Conservation (phyloP, 2,797 vertebrate species). For the Schizopygopsis malacanthus region DNA sequence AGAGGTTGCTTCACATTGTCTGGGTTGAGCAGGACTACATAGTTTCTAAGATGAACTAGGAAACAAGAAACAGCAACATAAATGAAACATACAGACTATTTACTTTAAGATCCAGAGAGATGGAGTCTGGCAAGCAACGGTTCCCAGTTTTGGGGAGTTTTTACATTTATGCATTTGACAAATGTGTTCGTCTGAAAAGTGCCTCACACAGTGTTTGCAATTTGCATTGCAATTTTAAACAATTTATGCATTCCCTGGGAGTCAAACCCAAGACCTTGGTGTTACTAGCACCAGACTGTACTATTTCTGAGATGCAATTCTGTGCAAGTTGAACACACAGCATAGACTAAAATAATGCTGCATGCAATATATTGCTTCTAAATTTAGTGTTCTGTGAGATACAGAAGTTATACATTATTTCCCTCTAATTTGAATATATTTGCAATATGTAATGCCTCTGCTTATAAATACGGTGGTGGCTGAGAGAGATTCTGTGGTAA, state of each 20-base stretch:
- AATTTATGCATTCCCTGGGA: background rate
- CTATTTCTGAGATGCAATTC: slow-evolving; percentile 5
- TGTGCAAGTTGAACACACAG: background rate
- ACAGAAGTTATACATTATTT: background rate
- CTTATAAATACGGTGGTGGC: background rate
- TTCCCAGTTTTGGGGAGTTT: background rate
- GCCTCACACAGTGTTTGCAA: background rate
- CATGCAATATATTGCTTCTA: background rate
- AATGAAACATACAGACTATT: slow-evolving; percentile 10
- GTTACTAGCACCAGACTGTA: background rate
- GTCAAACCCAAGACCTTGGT: slow-evolving; percentile 1
- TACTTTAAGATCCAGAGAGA: background rate
- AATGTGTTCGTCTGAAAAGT: background rate
- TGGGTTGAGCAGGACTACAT: background rate
- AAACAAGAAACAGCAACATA: background rate
- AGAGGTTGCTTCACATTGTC: background rate
- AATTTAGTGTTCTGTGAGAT: background rate
- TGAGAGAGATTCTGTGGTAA: too few relatives aligned
- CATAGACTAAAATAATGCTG: background rate
- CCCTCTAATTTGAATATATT: background rate
- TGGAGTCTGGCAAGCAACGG: background rate
- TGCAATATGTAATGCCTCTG: background rate
- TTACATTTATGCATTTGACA: background rate
- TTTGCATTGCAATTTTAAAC: slow-evolving; percentile 15
- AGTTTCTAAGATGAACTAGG: slow-evolving; percentile 10